Percentiles rank a stretch among this genome's conserved stretches.
Evolutionary conservation across 2,113 vertebrate species (phyloP).

Genomic region (Phylloscopus trochiloides): DNA sequence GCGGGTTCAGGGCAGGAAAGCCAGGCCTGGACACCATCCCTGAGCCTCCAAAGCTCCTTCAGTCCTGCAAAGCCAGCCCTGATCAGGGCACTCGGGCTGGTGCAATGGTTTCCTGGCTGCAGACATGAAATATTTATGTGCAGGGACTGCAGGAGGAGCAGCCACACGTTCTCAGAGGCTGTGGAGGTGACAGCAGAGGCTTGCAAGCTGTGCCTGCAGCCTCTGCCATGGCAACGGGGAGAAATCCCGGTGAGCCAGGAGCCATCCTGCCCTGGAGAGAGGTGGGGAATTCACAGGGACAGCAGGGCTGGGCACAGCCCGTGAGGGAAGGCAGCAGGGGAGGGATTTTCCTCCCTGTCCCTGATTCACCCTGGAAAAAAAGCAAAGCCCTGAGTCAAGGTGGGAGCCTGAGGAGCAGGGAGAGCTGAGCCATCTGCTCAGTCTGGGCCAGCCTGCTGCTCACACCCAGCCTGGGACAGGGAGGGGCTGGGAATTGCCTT

Average conservation of each 20-base stretch:
- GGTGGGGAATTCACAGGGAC: fast-evolving
- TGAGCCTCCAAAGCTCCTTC: background rate
- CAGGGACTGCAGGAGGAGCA: background rate
- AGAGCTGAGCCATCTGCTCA: background rate
- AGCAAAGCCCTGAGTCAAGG: background rate
- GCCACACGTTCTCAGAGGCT: background rate
- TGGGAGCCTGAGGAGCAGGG: background rate
- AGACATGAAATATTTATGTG: background rate
- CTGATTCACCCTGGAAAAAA: background rate
- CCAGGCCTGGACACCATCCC: background rate
- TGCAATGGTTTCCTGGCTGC: background rate
- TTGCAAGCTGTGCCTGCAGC: background rate
- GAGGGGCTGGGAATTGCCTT: background rate
- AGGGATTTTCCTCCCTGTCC: background rate
- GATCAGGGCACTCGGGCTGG: background rate
- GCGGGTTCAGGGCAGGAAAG: fast-evolving
- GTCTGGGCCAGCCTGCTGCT: background rate
- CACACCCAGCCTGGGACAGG: background rate
- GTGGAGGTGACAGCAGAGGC: background rate
- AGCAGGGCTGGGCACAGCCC: background rate
- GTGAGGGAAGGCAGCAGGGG: background rate
- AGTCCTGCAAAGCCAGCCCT: background rate
- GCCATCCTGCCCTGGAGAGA: background rate
- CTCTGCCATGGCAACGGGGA: background rate
- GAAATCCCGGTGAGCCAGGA: background rate